Evolutionary conservation across 1,140 invertebrate species (phyloP).

Genomic region (Argopecten irradians): DNA sequence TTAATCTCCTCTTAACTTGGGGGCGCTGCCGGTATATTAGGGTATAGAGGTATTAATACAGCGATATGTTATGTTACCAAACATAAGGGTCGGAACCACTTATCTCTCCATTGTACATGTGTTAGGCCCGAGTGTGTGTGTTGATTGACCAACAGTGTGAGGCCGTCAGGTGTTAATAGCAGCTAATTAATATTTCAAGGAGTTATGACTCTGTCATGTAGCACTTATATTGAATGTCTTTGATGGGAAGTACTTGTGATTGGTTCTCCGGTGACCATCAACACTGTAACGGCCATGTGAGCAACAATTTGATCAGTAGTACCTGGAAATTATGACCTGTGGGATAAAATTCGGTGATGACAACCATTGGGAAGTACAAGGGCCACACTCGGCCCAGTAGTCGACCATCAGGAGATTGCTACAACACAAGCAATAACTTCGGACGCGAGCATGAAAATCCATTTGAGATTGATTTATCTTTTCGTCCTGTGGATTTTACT

Average conservation of each 20-base stretch:
- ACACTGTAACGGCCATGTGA: neutral
- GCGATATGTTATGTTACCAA: constrained; percentile 21
- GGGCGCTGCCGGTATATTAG: constrained; percentile 12
- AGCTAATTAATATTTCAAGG: constrained; percentile 23
- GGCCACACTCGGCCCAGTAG: neutral
- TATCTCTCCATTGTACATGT: neutral
- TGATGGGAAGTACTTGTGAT: neutral
- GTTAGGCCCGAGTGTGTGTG: neutral
- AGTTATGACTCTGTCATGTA: constrained; percentile 16
- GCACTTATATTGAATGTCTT: neutral
- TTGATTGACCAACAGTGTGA: neutral
- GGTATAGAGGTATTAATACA: constrained; percentile 20
- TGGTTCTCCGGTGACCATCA: neutral
- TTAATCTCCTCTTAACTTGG: constrained; percentile 21
- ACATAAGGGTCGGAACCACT: neutral
- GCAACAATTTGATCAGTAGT: neutral
- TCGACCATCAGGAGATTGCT: neutral
- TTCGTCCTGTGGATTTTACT: constrained; percentile 35
- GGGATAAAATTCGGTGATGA: neutral
- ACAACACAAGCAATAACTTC: neutral
- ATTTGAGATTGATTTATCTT: constrained; percentile 40
- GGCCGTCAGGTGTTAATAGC: constrained; percentile 5
- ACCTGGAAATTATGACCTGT: neutral
- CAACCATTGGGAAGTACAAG: neutral
- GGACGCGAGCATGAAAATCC: constrained; percentile 42